phyloP scores from a whole-genome alignment of 2,113 vertebrate genomes.

The Grammatotria lemairii region DNA sequence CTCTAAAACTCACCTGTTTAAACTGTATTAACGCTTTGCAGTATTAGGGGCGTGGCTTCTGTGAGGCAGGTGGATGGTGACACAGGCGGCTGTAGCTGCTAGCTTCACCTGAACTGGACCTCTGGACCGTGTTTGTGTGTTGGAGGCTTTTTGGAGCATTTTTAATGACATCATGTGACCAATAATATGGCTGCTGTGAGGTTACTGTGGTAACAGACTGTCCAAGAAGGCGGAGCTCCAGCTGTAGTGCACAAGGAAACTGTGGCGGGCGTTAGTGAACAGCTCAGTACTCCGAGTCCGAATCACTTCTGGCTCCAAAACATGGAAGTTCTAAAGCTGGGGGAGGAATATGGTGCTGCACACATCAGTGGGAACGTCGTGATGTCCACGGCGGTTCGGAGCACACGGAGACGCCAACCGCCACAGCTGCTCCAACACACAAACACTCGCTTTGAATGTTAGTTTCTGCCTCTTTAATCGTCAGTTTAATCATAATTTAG shows the following conservation, averaged over 20 bases:
- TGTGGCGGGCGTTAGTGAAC: not conserved
- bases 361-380: not conserved
- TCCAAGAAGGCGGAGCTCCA: not conserved
- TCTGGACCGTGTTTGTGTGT: not conserved
- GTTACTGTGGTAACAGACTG: not conserved
- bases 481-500: not conserved
- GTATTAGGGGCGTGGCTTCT: not conserved
- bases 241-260: not conserved
- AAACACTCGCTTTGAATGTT: not conserved
- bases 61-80: not conserved
- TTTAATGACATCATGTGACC: not conserved
- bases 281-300: fast-evolving
- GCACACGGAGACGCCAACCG: not conserved
- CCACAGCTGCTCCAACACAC: not conserved
- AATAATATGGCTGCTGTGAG: not conserved
- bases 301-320: not conserved
- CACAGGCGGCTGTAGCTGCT: not conserved
- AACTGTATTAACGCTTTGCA: not conserved
- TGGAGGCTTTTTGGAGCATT: not conserved
- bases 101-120: not conserved
- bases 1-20: not conserved
- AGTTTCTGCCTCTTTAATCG: not conserved
- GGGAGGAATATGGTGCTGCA: not conserved
- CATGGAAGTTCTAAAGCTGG: not conserved
- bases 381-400: not conserved